phyloP scores from a whole-genome alignment of 2,113 vertebrate genomes.

The Ginglymostoma cirratum region DNA sequence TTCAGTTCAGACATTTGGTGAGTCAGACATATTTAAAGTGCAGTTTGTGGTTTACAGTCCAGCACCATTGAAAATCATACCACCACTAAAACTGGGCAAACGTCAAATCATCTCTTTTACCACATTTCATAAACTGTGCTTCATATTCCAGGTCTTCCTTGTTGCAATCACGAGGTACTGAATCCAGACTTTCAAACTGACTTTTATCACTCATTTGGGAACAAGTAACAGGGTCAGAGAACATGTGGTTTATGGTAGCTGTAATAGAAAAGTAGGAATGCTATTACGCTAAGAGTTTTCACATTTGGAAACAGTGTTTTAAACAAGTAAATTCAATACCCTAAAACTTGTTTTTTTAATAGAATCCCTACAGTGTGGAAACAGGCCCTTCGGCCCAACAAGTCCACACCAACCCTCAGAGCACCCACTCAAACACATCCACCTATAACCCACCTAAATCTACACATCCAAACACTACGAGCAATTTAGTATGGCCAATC shows the following conservation, averaged over 20 bases:
- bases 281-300: neutral
- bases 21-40: neutral
- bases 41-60: neutral
- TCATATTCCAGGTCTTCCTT: conserved; percentile 35
- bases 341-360: too few species aligned
- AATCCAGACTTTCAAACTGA: neutral
- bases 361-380: too few species aligned
- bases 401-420: too few species aligned
- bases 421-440: too few species aligned
- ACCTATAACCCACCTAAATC: too few species aligned
- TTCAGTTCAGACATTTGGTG: neutral
- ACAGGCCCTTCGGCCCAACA: too few species aligned
- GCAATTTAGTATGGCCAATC: too few species aligned
- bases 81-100: neutral
- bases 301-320: neutral
- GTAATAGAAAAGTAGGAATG: neutral
- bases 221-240: neutral
- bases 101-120: neutral
- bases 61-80: neutral
- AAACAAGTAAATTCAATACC: neutral
- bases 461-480: too few species aligned
- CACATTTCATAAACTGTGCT: conserved; percentile 32
- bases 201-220: neutral
- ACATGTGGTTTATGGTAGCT: neutral
- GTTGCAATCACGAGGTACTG: neutral